phyloP scores from a whole-genome alignment of 2,113 vertebrate species.

The Chrysochloris asiatica region DNA sequence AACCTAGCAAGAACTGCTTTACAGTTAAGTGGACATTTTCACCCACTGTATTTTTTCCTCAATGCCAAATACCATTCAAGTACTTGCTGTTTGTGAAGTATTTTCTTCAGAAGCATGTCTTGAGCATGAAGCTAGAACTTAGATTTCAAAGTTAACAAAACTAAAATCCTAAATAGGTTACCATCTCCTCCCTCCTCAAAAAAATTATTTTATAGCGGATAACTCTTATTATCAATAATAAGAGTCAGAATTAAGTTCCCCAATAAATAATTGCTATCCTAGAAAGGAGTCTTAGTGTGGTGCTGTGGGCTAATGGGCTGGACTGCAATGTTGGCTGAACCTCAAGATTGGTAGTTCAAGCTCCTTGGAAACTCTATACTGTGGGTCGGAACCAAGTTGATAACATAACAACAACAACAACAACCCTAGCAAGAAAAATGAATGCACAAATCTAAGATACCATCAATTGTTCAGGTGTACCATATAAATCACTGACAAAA shows the following conservation, averaged over 20 bases:
- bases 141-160: slow-evolving; percentile 8
- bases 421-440: too few species aligned
- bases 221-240: slow-evolving; percentile 39
- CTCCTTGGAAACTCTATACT: too few species aligned
- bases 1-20: slow-evolving; percentile 35
- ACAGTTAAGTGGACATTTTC: slow-evolving; percentile 13
- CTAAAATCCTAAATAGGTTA: slow-evolving; percentile 46
- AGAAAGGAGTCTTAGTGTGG: too few species aligned
- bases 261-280: slow-evolving; percentile 73
- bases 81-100: slow-evolving; percentile 43
- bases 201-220: slow-evolving; percentile 53
- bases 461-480: slow-evolving; percentile 17
- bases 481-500: not conserved
- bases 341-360: too few species aligned
- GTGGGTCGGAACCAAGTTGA: too few species aligned
- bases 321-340: too few species aligned
- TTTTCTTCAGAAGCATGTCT: slow-evolving; percentile 19
- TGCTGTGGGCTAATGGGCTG: too few species aligned
- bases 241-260: slow-evolving; percentile 66
- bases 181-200: not conserved
- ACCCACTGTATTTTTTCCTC: not conserved
- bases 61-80: slow-evolving; percentile 34
- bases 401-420: too few species aligned
- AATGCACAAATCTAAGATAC: slow-evolving; percentile 64
- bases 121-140: slow-evolving; percentile 54